Conservation (phyloP, 2,113 vertebrate species). For the Vidua chalybeata region DNA sequence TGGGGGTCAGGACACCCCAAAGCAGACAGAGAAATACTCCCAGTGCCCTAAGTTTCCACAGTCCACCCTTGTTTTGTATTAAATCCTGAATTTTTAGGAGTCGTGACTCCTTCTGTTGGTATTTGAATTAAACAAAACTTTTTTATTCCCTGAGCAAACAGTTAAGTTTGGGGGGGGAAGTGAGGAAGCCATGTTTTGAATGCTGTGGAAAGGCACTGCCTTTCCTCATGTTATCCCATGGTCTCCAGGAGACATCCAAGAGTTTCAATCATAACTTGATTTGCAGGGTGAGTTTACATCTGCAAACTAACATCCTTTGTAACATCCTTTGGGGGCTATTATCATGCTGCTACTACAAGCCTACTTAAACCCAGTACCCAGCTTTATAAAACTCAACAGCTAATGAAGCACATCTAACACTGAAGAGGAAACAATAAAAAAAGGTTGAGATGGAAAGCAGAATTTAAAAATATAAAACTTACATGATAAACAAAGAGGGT, state of each 20-base stretch:
- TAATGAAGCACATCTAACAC: neutral
- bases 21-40: too few species aligned
- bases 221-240: neutral
- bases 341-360: neutral
- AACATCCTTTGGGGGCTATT: neutral
- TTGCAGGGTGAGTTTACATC: neutral
- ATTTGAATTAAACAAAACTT: neutral
- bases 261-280: neutral
- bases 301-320: neutral
- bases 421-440: neutral
- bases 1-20: too few species aligned
- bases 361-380: neutral
- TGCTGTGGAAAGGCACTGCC: neutral
- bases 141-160: neutral
- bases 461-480: neutral
- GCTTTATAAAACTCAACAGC: neutral
- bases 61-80: neutral
- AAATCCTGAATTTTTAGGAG: neutral
- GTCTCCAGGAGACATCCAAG: neutral
- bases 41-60: neutral
- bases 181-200: rapidly evolving
- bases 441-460: neutral
- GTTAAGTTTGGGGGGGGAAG: neutral
- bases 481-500: neutral
- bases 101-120: neutral